Evolutionary conservation across 1,140 invertebrate genomes (phyloP), one percentile per base, ranked within the genome.

Genomic region (Tachypleus tridentatus): DNA sequence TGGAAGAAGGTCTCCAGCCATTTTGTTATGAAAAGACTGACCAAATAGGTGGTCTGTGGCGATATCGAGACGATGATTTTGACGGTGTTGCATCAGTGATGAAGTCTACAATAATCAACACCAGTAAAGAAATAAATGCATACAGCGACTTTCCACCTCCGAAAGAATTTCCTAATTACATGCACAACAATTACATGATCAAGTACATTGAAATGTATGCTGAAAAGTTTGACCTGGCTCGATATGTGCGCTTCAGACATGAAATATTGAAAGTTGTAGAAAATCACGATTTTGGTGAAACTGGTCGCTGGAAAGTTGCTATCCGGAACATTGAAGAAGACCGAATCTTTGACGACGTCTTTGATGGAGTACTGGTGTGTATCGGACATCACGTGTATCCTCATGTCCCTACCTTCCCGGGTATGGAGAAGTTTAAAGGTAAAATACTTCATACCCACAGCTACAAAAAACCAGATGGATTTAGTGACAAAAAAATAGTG

Each of bases 21-120:
- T 73, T 77, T 4, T 80, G 80, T 69, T 82, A 76, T 65, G 81
- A 82, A 67, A 75, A 73, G 66, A 75, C 74, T 29, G 57, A 72
- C 58, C 74, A 79, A 64, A 72, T 80, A 52, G 82, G 81, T 5
- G 81, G 81, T 48, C 71, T 82, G 4, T 82, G 81, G 81, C 77
- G 79, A 56, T 83, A 80, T 67, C 51, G 75, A 48, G 75, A 78
- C 5, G 70, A 76, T 4, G 72, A 73, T 5, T 70, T 70, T 5
- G 10, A 74, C 63, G 65, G 76, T 62, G 29, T 64, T 67, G 72
- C 66, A 65, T 76, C 58, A 71, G 73, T 74, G 4, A 72, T 72
- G 72, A 69, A 71, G 52, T 70, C 69, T 2, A 77, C 77, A 52
- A 58, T 78, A 3, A 78, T 78, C 58, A 79, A 79, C 64, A 79